Base-by-base conservation (phyloP, 2,113 vertebrate species). In the Murina feae region DNA sequence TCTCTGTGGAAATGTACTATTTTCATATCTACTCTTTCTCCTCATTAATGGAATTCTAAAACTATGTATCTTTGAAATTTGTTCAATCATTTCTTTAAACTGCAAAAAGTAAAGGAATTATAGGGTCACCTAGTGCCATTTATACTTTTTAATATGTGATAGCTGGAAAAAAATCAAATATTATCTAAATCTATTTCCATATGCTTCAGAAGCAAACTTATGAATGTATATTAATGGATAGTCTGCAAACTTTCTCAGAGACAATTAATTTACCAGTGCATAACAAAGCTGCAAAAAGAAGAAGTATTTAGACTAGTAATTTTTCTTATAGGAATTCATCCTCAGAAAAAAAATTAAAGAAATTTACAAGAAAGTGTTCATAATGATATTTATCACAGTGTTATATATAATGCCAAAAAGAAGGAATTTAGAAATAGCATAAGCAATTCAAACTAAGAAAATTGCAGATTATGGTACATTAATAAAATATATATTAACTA, bases 1-100 rank as follows among this genome's bases (percentile, higher is more conserved):
- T 85, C 32, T 65, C 32, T 71, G 42, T 42, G 13, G 49, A 82
- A 91, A 84, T 81, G 32, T 53, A 47, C 17, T 71, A 63, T 81
- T 80, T 79, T 75, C 14, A 18, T 68, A 75, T 88, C 4, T 85
- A 51, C 12, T 32, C 2, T 53, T 83, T 79, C 42, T 88, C 32
- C 12, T 91, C 21, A 39, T 91, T 75, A 75, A 80, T 23, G 75
- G 3, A 75, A 91, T 63, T 81, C 68, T 81, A 91, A 95, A 80
- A 89, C 18, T 65, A 71, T 72, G 51, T 74, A 16, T 13, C 21
- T 91, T 95, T 78, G 37, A 42, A 11, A 49, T 65, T 23, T 44
- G 55, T 71, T 37, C n/a, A 78, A 84, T 35, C 12, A 39, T 12
- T 75, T 60, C 79, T 60, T 51, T 68, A 72, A 78, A 80, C n/a